phyloP scores from a whole-genome alignment of 2,888 invertebrate genomes.

The Periphyllus acericola region DNA sequence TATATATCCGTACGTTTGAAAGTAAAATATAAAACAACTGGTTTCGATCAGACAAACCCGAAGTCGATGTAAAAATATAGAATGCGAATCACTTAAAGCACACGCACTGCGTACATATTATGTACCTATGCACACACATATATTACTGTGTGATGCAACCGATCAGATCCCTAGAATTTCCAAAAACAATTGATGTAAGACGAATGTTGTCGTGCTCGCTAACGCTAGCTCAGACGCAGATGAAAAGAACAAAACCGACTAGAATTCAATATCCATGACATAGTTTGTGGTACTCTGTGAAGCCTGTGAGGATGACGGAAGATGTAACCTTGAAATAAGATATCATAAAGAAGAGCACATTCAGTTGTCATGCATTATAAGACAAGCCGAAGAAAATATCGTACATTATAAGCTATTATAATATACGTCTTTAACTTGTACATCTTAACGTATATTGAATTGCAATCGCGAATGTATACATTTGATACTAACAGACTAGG shows the following conservation, averaged over 20 bases:
- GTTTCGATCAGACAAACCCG: constrained; percentile 34
- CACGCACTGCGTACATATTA: not conserved
- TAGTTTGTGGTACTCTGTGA: constrained; percentile 14
- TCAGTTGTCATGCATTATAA: constrained; percentile 14
- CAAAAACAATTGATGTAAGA: constrained; percentile 30
- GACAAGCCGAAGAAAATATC: constrained; percentile 19
- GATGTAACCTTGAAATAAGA: constrained; percentile 42
- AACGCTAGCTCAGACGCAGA: not conserved
- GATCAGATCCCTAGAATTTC: constrained; percentile 14
- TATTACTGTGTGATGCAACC: constrained; percentile 19
- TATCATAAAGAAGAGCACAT: constrained; percentile 23
- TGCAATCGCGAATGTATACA: not conserved
- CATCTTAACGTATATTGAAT: not conserved
- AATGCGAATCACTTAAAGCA: constrained; percentile 9
- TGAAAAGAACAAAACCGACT: constrained; percentile 9
- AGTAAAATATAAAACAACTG: constrained; percentile 52
- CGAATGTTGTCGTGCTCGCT: constrained; percentile 5
- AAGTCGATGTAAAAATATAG: not conserved
- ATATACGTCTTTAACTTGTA: not conserved
- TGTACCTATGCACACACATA: not conserved
- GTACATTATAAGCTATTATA: not conserved
- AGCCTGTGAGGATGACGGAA: constrained; percentile 19
- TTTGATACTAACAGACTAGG: not conserved
- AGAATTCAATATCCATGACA: constrained; percentile 55
- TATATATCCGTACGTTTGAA: constrained; percentile 24